Evolutionary conservation across 2,797 vertebrate species (phyloP).

Genomic region (Spondyliosoma cantharus): DNA sequence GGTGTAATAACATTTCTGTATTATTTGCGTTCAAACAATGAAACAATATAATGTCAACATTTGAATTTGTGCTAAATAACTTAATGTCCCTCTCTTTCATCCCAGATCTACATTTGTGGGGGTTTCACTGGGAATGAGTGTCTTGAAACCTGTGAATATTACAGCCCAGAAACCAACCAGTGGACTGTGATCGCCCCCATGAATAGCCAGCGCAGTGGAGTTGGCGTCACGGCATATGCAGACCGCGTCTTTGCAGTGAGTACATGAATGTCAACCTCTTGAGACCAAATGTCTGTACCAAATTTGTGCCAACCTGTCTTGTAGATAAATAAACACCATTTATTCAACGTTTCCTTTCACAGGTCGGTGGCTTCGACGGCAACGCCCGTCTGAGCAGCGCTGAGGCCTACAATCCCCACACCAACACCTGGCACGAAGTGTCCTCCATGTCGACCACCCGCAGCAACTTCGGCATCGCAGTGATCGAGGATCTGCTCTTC

Average conservation of each 20-base stretch:
- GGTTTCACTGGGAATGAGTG: constrained; percentile 84
- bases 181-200: constrained; percentile 87
- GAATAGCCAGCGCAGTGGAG: constrained; percentile 78
- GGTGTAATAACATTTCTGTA: background rate
- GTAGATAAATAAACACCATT: no score
- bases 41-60: background rate
- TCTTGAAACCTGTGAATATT: constrained; percentile 86
- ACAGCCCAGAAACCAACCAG: constrained; percentile 85
- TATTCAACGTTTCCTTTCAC: background rate
- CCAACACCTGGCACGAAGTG: constrained; percentile 80
- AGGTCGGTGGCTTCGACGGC: constrained; percentile 90
- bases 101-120: constrained; percentile 81
- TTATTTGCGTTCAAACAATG: background rate
- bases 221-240: constrained; percentile 54
- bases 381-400: constrained; percentile 75
- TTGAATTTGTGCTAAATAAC: background rate
- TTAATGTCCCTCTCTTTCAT: background rate
- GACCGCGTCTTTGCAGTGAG: constrained; percentile 65
- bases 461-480: constrained; percentile 90
- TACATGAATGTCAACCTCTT: background rate
- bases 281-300: no score
- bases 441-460: constrained; percentile 86
- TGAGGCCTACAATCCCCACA: constrained; percentile 84
- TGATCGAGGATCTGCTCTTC: constrained; percentile 75
- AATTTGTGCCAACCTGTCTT: no score